These are phyloP conservation scores for Antheraea assamensis DNA, from an alignment of 2,888 invertebrate genomes.

Conservation along the genomic window DNA sequence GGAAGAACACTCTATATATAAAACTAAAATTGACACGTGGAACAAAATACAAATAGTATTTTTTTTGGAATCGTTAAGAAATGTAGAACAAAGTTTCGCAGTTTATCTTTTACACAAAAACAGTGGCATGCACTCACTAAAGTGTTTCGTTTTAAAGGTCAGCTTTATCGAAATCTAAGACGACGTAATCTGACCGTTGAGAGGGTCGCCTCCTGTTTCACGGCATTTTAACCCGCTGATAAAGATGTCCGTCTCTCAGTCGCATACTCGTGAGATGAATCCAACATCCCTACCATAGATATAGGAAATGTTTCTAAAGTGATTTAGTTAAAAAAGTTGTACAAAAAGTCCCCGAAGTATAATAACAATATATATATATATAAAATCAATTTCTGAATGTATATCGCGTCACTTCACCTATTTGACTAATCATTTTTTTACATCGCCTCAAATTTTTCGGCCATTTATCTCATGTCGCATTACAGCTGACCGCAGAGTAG, in stretches of 20 bases:
- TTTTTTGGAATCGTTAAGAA: constrained; percentile 13
- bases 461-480: too few species aligned
- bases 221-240: constrained; percentile 45
- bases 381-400: too few species aligned
- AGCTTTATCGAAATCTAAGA: constrained; percentile 37
- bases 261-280: constrained; percentile 73
- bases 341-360: too few species aligned
- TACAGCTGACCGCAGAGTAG: too few species aligned
- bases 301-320: constrained; percentile 31
- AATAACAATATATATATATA: too few species aligned
- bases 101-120: constrained; percentile 23
- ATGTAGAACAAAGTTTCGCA: constrained; percentile 5
- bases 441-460: too few species aligned
- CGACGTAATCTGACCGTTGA: constrained; percentile 39
- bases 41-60: neutral
- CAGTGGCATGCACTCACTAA: constrained; percentile 38
- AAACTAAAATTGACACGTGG: neutral
- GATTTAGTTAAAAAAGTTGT: too few species aligned
- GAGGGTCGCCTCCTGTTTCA: constrained; percentile 46
- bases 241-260: constrained; percentile 39
- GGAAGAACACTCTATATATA: too few species aligned
- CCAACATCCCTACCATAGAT: constrained; percentile 59
- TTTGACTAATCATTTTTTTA: neutral
- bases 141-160: constrained; percentile 34
- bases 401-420: too few species aligned